phyloP scores from a whole-genome alignment of 2,113 vertebrate genomes.

The Strigops habroptila region DNA sequence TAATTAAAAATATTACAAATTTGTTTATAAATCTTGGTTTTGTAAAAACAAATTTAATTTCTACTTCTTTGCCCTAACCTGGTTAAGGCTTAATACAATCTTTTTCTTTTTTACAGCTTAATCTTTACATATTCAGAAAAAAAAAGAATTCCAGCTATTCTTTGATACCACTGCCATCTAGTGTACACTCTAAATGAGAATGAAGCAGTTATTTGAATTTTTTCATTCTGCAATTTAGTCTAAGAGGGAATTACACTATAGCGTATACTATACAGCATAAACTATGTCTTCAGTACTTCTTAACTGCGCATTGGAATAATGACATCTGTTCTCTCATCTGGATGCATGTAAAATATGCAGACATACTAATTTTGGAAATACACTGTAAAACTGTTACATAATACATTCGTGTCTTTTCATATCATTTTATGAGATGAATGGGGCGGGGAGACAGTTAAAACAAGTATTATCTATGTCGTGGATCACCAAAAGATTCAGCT shows the following conservation, averaged over 20 bases:
- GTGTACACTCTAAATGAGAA: constrained; percentile 8
- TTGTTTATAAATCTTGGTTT: not conserved
- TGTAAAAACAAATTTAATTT: not conserved
- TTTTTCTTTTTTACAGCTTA: not conserved
- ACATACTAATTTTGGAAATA: not conserved
- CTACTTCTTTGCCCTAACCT: not conserved
- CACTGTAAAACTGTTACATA: not conserved
- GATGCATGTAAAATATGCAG: not conserved
- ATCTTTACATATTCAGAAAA: not conserved
- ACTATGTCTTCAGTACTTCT: not conserved
- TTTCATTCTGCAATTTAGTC: not conserved
- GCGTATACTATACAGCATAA: not conserved
- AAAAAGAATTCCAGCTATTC: not conserved
- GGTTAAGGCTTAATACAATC: not conserved
- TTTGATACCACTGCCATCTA: constrained; percentile 68
- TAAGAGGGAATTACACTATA: not conserved
- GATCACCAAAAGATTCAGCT: not conserved
- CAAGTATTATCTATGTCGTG: not conserved
- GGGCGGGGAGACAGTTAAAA: not conserved
- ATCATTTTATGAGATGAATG: not conserved
- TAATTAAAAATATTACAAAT: not conserved
- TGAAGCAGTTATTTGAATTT: not conserved
- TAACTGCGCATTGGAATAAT: not conserved
- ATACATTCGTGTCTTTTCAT: not conserved
- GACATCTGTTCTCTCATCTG: not conserved